Percentiles rank a stretch among this genome's conserved stretches.
Conservation (phyloP, 2,888 invertebrate genomes). For the Homarus gammarus region DNA sequence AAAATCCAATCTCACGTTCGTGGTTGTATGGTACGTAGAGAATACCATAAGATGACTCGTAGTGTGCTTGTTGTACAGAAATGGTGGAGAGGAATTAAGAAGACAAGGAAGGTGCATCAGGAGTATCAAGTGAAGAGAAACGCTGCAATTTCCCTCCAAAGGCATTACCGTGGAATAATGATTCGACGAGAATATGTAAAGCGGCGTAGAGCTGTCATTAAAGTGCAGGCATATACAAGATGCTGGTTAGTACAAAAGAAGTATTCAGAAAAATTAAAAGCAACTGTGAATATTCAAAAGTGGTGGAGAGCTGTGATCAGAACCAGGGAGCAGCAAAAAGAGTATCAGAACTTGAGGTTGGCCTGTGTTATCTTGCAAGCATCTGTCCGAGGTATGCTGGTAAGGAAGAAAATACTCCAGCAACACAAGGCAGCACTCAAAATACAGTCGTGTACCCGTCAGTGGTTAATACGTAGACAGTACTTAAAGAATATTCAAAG, state of each 20-base stretch:
- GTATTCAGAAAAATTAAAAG: not conserved
- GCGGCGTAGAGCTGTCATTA: constrained; percentile 38
- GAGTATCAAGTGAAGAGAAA: constrained; percentile 25
- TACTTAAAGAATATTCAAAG: not conserved
- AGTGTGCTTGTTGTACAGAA: constrained; percentile 21
- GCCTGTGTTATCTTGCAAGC: constrained; percentile 18
- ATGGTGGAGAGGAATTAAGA: constrained; percentile 29
- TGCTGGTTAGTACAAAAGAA: constrained; percentile 37
- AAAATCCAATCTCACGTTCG: constrained; percentile 20
- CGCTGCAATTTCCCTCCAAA: constrained; percentile 25
- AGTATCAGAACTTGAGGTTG: constrained; percentile 3
- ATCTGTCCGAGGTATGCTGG: constrained; percentile 17
- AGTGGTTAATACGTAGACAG: not conserved
- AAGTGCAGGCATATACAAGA: constrained; percentile 53
- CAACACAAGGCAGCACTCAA: not conserved
- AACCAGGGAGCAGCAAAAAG: not conserved
- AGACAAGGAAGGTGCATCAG: not conserved
- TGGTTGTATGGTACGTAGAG: not conserved
- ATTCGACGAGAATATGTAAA: not conserved
- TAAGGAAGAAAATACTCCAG: not conserved
- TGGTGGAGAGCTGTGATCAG: constrained; percentile 13
- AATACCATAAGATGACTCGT: not conserved
- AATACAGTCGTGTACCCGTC: not conserved
- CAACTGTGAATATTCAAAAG: not conserved
- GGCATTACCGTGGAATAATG: constrained; percentile 14